These are phyloP conservation scores for Magallana ariakensis DNA, from an alignment of 1,140 invertebrate species.

Conservation along the genomic window DNA sequence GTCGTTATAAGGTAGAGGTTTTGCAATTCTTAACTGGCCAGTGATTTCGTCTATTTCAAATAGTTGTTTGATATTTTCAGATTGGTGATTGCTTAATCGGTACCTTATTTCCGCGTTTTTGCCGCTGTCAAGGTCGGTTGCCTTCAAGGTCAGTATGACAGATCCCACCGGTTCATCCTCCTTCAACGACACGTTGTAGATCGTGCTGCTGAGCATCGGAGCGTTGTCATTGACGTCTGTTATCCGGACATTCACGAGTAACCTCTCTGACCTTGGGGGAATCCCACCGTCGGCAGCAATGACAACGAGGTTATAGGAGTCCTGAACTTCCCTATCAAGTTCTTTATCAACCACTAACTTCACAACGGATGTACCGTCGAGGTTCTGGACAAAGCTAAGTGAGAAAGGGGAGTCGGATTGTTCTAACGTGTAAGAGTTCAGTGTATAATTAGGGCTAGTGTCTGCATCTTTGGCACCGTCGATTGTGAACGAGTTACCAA, in stretches of 20 bases:
- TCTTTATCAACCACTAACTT: conserved; percentile 57
- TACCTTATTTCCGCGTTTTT: conserved; percentile 95
- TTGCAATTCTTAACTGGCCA: conserved; percentile 60
- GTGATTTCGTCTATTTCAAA: conserved; percentile 63
- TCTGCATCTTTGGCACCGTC: conserved; percentile 72
- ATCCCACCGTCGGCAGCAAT: conserved; percentile 94
- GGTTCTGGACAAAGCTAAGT: conserved; percentile 62
- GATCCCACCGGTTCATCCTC: conserved; percentile 90
- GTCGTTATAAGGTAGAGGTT: conserved; percentile 63
- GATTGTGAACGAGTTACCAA: conserved; percentile 86
- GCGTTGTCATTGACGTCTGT: conserved; percentile 98
- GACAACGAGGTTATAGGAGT: conserved; percentile 93
- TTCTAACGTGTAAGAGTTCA: conserved; percentile 66
- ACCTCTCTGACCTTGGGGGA: conserved; percentile 92
- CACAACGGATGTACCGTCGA: conserved; percentile 64
- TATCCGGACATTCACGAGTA: conserved; percentile 92
- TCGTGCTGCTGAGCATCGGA: conserved; percentile 85
- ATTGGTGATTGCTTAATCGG: conserved; percentile 81
- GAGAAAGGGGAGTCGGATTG: conserved; percentile 67
- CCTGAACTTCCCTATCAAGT: conserved; percentile 92
- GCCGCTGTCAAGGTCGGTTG: conserved; percentile 92
- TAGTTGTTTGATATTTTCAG: conserved; percentile 61
- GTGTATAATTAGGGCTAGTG: conserved; percentile 83
- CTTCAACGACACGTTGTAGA: conserved; percentile 87
- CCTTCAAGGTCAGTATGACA: conserved; percentile 86